A percentile compares a stretch with the other conserved stretches of the same genome.
Evolutionary conservation across 2,888 invertebrate genomes (phyloP).

Genomic region (Ophion ventricosus): DNA sequence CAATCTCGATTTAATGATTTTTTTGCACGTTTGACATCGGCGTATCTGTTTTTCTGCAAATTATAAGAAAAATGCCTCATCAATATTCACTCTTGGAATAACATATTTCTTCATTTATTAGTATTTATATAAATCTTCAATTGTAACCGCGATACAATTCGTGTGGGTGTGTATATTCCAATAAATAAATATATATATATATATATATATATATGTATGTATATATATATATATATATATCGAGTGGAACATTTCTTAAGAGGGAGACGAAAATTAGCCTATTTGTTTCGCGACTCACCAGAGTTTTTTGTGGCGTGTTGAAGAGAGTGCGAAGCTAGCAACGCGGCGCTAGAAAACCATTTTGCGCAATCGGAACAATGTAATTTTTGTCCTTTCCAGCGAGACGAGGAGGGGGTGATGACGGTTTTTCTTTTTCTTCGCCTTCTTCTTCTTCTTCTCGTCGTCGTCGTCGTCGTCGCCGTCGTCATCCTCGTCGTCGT

Average conservation of each 20-base stretch:
- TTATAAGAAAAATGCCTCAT: constrained; percentile 26
- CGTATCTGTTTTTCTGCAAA: constrained; percentile 74
- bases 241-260: background rate
- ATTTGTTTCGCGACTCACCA: constrained; percentile 70
- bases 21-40: constrained; percentile 77
- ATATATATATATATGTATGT: no score
- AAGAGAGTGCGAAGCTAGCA: constrained; percentile 75
- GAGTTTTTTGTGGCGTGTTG: constrained; percentile 80
- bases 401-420: constrained; percentile 10
- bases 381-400: constrained; percentile 75
- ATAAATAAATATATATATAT: constrained; percentile 7
- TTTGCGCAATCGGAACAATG: constrained; percentile 77
- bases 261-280: background rate
- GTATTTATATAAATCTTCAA: background rate
- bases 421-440: constrained; percentile 48
- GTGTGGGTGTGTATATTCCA: background rate
- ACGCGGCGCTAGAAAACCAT: constrained; percentile 78
- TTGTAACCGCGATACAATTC: background rate
- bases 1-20: constrained; percentile 73
- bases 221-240: background rate
- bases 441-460: constrained; percentile 22
- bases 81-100: background rate
- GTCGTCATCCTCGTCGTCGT: constrained; percentile 15
- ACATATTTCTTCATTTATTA: background rate
- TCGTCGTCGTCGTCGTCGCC: constrained; percentile 35